A percentile compares a stretch with the other conserved stretches of the same genome.
These are phyloP conservation scores for Anolis carolinensis DNA, from an alignment of 2,113 vertebrate species.

Conservation along the genomic window DNA sequence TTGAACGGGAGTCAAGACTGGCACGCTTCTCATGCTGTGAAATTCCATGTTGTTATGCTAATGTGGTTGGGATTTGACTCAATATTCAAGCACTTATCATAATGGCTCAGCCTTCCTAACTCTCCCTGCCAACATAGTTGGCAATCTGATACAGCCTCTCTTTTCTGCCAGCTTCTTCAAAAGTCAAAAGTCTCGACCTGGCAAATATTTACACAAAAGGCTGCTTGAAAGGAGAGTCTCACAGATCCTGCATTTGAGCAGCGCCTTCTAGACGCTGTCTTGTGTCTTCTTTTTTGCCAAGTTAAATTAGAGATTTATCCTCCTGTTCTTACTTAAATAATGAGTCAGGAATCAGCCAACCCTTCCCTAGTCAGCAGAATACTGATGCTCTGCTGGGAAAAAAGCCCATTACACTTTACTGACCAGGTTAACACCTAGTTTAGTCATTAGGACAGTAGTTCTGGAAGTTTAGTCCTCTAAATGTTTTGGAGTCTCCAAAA, in stretches of 20 bases:
- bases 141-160: not conserved
- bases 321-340: slow-evolving; percentile 8
- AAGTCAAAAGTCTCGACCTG: not conserved
- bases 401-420: not conserved
- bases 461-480: too few species aligned
- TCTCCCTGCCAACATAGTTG: not conserved
- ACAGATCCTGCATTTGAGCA: not conserved
- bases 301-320: slow-evolving; percentile 14
- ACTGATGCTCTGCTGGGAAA: not conserved
- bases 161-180: not conserved
- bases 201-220: not conserved
- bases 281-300: not conserved
- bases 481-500: too few species aligned
- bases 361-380: slow-evolving; percentile 7
- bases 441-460: not conserved
- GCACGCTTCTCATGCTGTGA: not conserved
- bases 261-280: slow-evolving; percentile 5
- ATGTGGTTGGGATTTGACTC: not conserved
- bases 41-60: not conserved
- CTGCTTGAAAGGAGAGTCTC: not conserved
- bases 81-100: not conserved
- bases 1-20: not conserved
- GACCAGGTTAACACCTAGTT: slow-evolving; percentile 5
- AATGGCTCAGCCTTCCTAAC: not conserved
- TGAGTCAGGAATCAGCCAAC: not conserved